Evolutionary conservation across 2,113 vertebrate species (phyloP), one percentile per base, ranked within the genome.

Genomic region (Camelus dromedarius): DNA sequence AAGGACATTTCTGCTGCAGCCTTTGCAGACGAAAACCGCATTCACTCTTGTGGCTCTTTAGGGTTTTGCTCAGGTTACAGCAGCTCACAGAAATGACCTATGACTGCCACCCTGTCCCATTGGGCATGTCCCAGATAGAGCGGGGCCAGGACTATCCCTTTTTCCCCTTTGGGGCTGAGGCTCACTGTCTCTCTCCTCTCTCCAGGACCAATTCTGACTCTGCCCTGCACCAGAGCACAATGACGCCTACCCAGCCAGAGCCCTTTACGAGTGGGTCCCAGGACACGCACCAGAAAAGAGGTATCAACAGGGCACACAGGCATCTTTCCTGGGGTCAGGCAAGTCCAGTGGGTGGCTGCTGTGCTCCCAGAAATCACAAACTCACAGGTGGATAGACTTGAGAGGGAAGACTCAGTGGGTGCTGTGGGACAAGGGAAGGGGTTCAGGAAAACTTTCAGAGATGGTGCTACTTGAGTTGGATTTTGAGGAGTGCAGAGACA

Each of bases 171-270:
- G 18, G 54, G 38, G 56, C 83, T n/a, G 12, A 26, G 32, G 8
- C 48, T 92, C 72, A 56, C 22, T 20, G 12, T 85, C 46, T 88
- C 35, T 85, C 84, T 81, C n/a, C 48, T 80, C 93, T 94, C 87
- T 70, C 30, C 98, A 99, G 99, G 99, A 99, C 99, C 96, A 99
- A 99, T 98, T 99, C 99, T 0, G 99, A 99, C 98, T 99, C 99
- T 14, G 99, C 99, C 95, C 98, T 99, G 97, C 99, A 99, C 97
- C 99, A 99, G 99, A 99, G 99, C 96, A 99, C 99, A 91, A 99
- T 99, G 99, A 99, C 99, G 48, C 99, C 99, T 5, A 97, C 99
- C 94, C 99, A 99, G 38, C 99, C 99, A 96, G 99, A 99, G 87
- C 96, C 99, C 86, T 99, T 99, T 86, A 98, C 98, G 0, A 99